Percentiles rank a stretch among this genome's conserved stretches.
These are phyloP conservation scores for Manis crassicaudata DNA, from an alignment of 2,797 vertebrate genomes.

Conservation along the genomic window DNA sequence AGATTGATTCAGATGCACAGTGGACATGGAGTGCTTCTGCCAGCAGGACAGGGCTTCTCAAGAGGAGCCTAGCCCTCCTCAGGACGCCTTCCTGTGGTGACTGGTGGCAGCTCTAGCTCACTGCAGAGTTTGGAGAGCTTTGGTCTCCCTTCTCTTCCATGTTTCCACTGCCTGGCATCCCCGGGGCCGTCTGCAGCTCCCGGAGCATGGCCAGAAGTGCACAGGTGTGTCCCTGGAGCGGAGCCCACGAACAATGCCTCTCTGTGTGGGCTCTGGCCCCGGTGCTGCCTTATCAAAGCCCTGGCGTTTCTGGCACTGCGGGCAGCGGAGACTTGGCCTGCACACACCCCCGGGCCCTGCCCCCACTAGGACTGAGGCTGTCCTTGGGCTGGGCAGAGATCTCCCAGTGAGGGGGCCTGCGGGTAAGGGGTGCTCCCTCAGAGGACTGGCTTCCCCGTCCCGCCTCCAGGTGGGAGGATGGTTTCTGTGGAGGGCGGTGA, in stretches of 20 bases:
- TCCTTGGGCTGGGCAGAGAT: background rate
- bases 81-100: fast-evolving
- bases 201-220: background rate
- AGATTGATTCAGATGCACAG: background rate
- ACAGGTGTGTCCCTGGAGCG: background rate
- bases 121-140: background rate
- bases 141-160: background rate
- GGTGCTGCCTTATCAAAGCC: background rate
- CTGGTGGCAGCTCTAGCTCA: background rate
- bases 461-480: background rate
- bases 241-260: background rate
- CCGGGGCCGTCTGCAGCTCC: background rate
- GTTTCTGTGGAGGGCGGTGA: background rate
- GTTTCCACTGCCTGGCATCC: background rate
- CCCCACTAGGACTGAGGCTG: background rate
- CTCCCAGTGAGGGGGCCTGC: background rate
- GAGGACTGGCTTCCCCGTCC: background rate
- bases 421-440: background rate
- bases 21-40: fast-evolving
- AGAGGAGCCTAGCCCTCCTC: background rate
- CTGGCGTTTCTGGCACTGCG: background rate
- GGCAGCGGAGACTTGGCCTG: background rate
- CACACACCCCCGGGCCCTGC: too few species aligned
- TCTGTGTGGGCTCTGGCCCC: background rate
- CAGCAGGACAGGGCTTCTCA: fast-evolving